Evolutionary conservation across 2,797 vertebrate species (phyloP), one percentile per base, ranked within the genome.

Genomic region (Chiroxiphia lanceolata): DNA sequence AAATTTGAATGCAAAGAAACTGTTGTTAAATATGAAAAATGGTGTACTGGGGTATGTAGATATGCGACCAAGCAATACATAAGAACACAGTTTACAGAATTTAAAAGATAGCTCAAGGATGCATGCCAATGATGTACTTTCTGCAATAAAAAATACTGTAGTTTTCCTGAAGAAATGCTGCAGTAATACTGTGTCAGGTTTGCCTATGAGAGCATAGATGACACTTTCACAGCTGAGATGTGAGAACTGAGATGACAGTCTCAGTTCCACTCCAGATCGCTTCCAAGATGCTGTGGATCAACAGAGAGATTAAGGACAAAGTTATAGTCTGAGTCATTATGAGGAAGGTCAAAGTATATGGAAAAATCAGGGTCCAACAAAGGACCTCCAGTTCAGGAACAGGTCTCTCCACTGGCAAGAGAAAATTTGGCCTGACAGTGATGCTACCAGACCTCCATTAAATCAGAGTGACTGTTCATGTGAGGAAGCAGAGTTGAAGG

Each of bases 281-380:
- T 97, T 89, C 95, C 95, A 94, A 93, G 96, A 90, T 93, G 89
- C 64, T 96, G 94, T 89, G 95, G 93, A 91, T 97, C 90, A 96
- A 91, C 10, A 31, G 86, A 91, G 56, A 83, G 92, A 74, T 97
- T 97, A 69, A 96, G 76, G 78, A 96, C 96, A 83, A 96, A 95
- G 15, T 97, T 96, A 89, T 85, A 94, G 54, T 94, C 95, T 22
- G 72, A 96, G 64, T 96, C 95, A 42, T 71, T 96, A 83, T 70
- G 53, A 54, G 94, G 94, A 94, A 97, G 94, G 53, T 90, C 87
- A 90, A 96, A 96, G 81, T 95, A 96, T 36, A 54, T 90, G 81
- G 96, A 96, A 95, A 97, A 97, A 90, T 96, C 85, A 6, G 88
- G 95, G 45, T 96, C 48, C 95, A 96, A 81, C 83, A 95, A 89